Evolutionary conservation across 2,888 invertebrate genomes (phyloP).

Genomic region (Hyposoter didymator): DNA sequence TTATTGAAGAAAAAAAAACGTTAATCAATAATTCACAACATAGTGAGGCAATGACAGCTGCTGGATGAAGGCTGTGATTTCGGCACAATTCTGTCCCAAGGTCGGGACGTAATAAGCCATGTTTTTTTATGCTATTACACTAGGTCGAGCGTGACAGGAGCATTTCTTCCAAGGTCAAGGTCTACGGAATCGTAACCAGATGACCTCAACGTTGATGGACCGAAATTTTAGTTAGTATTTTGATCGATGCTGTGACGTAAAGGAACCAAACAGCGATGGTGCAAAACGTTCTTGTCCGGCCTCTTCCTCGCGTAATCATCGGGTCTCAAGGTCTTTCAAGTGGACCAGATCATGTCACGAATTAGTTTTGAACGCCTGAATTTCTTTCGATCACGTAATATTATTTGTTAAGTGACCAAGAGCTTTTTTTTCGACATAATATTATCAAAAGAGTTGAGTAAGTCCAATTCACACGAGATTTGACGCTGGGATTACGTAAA

Average conservation of each 20-base stretch:
- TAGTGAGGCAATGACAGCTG: neutral
- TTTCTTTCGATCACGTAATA: slow-evolving; percentile 1
- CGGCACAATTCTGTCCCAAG: neutral
- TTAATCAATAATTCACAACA: neutral
- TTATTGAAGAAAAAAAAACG: neutral
- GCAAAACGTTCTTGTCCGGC: neutral
- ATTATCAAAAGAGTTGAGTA: neutral
- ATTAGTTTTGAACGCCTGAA: neutral
- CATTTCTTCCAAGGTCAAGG: slow-evolving; percentile 29
- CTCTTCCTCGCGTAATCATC: neutral
- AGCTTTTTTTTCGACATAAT: neutral
- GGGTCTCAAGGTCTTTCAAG: neutral
- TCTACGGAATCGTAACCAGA: neutral
- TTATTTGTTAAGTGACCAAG: neutral
- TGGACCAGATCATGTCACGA: neutral
- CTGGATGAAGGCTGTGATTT: neutral
- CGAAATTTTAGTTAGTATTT: slow-evolving; percentile 22
- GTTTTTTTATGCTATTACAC: neutral
- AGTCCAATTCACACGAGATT: neutral
- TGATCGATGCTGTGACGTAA: slow-evolving; percentile 16
- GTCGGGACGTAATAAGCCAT: neutral
- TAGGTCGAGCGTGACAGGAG: neutral
- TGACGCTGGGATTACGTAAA: neutral
- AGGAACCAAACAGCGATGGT: slow-evolving; percentile 7
- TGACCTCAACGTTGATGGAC: neutral